Percentiles rank a stretch among this genome's conserved stretches.
phyloP scores from a whole-genome alignment of 2,888 invertebrate species.

The Lypha dubia region DNA sequence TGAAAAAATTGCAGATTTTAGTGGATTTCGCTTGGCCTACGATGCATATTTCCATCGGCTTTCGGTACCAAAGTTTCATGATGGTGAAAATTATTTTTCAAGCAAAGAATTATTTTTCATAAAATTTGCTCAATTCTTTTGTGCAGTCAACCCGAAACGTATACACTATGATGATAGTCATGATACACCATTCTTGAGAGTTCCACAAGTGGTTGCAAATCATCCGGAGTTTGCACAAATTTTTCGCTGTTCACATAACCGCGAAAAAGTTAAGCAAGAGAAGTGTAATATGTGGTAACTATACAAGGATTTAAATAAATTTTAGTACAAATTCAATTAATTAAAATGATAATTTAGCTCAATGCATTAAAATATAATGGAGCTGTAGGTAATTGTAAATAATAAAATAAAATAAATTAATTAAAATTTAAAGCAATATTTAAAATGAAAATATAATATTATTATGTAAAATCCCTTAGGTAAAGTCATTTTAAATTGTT shows the following conservation, averaged over 20 bases:
- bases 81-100: not conserved
- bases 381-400: no score
- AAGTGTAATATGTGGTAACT: slow-evolving; percentile 63
- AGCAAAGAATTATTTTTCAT: slow-evolving; percentile 74
- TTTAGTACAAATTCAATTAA: slow-evolving; percentile 32
- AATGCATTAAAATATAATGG: no score
- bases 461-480: no score
- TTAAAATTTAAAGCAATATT: no score
- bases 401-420: no score
- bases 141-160: slow-evolving; percentile 61
- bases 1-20: slow-evolving; percentile 75
- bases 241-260: slow-evolving; percentile 63
- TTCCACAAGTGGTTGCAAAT: slow-evolving; percentile 72
- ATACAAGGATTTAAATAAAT: not conserved
- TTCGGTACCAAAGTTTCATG: not conserved
- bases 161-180: slow-evolving; percentile 69
- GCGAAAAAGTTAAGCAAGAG: not conserved
- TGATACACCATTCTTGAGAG: slow-evolving; percentile 70
- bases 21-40: slow-evolving; percentile 75
- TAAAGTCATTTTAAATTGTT: no score
- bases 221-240: slow-evolving; percentile 72
- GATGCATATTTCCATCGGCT: slow-evolving; percentile 66
- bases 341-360: not conserved
- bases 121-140: slow-evolving; percentile 76
- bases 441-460: no score